phyloP scores from a whole-genome alignment of 2,888 invertebrate genomes.

The Pseudolycoriella hygida region DNA sequence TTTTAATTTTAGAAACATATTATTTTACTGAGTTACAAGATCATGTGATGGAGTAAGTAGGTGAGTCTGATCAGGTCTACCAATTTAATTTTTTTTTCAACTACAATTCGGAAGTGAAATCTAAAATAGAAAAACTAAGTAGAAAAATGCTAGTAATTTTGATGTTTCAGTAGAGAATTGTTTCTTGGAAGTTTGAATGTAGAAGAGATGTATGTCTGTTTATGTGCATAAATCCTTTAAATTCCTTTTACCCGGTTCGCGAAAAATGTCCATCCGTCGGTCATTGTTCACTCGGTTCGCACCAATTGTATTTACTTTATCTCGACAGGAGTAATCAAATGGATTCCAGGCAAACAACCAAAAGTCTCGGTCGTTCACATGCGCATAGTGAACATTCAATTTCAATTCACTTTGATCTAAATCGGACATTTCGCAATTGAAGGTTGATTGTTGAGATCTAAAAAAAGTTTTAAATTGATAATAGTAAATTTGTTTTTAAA shows the following conservation, averaged over 20 bases:
- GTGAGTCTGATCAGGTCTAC: no score
- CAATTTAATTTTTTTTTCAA: no score
- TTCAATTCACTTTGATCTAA: conserved; percentile 58
- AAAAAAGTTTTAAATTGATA: neutral
- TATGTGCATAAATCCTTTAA: conserved; percentile 26
- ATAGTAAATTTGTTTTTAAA: neutral
- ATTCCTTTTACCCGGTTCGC: conserved; percentile 29
- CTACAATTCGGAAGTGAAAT: no score
- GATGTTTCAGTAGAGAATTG: no score
- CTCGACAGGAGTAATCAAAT: conserved; percentile 50
- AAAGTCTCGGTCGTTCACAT: conserved; percentile 40
- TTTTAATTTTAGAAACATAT: conserved; percentile 9
- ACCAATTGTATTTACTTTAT: conserved; percentile 26
- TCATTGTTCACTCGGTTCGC: conserved; percentile 25
- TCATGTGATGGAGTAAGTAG: no score
- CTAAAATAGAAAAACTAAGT: no score
- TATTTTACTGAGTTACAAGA: no score
- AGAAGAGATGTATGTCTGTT: no score
- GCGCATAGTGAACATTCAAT: conserved; percentile 51
- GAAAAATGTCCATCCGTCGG: conserved; percentile 30
- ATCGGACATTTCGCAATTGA: conserved; percentile 61
- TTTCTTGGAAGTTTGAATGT: no score
- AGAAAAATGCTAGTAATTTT: no score
- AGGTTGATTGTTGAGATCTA: conserved; percentile 24
- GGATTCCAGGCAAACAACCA: conserved; percentile 66